Conservation (phyloP, 2,888 invertebrate species). For the Sarcophaga caerulescens region DNA sequence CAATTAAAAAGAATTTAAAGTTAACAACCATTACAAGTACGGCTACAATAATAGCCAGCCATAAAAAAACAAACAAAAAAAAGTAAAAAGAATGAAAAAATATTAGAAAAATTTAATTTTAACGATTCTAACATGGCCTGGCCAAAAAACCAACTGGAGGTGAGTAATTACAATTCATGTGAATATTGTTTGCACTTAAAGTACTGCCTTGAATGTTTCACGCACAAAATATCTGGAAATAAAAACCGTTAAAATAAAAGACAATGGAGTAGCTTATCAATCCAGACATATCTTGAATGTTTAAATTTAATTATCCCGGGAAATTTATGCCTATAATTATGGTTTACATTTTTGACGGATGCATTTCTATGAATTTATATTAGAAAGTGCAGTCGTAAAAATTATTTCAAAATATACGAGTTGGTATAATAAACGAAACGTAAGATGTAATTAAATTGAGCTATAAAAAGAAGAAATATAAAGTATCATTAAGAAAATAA, state of each 20-base stretch:
- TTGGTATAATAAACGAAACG: too few species aligned
- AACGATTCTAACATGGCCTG: background rate
- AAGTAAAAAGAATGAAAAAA: background rate
- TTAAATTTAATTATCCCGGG: conserved; percentile 38
- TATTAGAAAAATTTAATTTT: background rate
- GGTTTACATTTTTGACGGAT: conserved; percentile 16
- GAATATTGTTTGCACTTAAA: conserved; percentile 22
- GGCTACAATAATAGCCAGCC: background rate
- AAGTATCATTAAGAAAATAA: too few species aligned
- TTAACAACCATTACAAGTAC: conserved; percentile 48
- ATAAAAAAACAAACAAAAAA: conserved; percentile 27
- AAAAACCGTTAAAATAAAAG: conserved; percentile 21
- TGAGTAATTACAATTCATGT: conserved; percentile 14
- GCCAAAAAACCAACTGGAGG: background rate
- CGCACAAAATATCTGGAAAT: conserved; percentile 40
- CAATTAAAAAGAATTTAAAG: conserved; percentile 55
- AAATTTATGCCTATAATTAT: conserved; percentile 19
- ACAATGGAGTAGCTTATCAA: conserved; percentile 8
- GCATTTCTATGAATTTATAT: conserved; percentile 43
- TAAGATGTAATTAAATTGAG: too few species aligned
- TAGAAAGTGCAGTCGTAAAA: conserved; percentile 27
- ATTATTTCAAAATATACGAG: background rate
- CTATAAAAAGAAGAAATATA: too few species aligned
- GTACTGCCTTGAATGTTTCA: conserved; percentile 34
- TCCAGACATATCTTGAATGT: conserved; percentile 40